Percentiles rank a stretch among this genome's conserved stretches.
phyloP scores from a whole-genome alignment of 2,888 invertebrate species.

The Ametastegia equiseti region DNA sequence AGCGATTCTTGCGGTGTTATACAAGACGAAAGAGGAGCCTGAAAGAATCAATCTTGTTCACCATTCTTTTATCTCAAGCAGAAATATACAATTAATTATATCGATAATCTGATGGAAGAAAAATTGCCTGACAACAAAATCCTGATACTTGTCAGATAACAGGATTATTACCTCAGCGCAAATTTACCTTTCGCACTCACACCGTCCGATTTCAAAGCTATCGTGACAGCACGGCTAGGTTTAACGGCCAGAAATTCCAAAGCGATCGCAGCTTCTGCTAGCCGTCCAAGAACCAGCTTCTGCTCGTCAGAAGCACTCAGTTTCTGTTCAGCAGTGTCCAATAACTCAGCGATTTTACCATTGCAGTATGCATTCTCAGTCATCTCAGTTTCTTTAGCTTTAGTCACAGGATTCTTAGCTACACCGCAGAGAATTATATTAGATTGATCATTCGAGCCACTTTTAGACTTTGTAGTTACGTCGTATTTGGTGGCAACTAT shows the following conservation, averaged over 20 bases:
- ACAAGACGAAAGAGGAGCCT: conserved; percentile 87
- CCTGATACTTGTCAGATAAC: neutral
- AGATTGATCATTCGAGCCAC: conserved; percentile 62
- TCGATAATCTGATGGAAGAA: neutral
- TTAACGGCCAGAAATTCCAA: conserved; percentile 85
- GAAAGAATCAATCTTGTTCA: conserved; percentile 60
- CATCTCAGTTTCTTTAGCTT: conserved; percentile 77
- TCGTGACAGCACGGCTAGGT: conserved; percentile 80
- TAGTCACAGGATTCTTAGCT: conserved; percentile 79
- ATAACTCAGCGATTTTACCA: conserved; percentile 60
- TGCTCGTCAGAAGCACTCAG: conserved; percentile 80
- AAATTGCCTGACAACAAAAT: neutral
- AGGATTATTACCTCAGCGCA: neutral
- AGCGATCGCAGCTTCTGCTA: conserved; percentile 82
- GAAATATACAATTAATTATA: neutral
- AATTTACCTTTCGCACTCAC: conserved; percentile 79
- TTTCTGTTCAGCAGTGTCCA: conserved; percentile 80
- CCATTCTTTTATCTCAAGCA: neutral
- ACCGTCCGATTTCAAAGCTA: conserved; percentile 75
- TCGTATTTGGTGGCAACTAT: conserved; percentile 69
- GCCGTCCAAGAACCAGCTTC: conserved; percentile 78
- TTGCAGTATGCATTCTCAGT: conserved; percentile 77
- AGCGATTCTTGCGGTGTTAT: conserved; percentile 86
- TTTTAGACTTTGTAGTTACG: conserved; percentile 75
- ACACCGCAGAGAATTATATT: conserved; percentile 78